phyloP scores from a whole-genome alignment of 2,113 vertebrate genomes.

The Zapus hudsonius region DNA sequence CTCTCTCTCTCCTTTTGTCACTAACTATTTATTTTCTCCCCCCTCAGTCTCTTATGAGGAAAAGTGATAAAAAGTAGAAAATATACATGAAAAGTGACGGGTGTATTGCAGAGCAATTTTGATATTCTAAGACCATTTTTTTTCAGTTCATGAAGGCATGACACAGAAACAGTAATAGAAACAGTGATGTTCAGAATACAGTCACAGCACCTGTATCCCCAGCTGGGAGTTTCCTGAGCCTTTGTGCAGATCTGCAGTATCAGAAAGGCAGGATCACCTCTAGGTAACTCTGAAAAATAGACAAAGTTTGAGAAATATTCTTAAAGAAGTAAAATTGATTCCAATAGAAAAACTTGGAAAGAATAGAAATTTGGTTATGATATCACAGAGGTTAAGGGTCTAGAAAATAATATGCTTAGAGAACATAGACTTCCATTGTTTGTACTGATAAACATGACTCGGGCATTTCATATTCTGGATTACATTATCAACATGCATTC shows the following conservation, averaged over 20 bases:
- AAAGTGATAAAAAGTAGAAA: not conserved
- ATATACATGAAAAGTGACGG: not conserved
- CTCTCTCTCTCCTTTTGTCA: too few relatives aligned
- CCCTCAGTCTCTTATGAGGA: not conserved
- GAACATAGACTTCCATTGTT: not conserved
- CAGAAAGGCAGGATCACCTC: not conserved
- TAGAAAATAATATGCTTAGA: not conserved
- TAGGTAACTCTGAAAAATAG: not conserved
- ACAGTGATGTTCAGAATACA: not conserved
- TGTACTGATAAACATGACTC: not conserved
- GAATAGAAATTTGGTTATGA: not conserved
- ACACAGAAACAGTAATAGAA: not conserved
- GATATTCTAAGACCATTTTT: not conserved
- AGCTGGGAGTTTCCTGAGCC: not conserved
- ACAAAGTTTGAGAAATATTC: not conserved
- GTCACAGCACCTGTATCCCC: not conserved
- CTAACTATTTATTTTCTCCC: too few relatives aligned
- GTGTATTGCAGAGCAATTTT: not conserved
- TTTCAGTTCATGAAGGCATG: not conserved
- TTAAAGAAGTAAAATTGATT: not conserved
- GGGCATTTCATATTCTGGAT: conserved; percentile 33
- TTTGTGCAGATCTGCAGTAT: not conserved
- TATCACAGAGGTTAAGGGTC: not conserved
- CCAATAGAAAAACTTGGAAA: not conserved
- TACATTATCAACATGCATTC: not conserved